A percentile compares a stretch with the other conserved stretches of the same genome.
These are phyloP conservation scores for Sarcophaga variegata DNA, from an alignment of 2,888 invertebrate species.

Conservation along the genomic window DNA sequence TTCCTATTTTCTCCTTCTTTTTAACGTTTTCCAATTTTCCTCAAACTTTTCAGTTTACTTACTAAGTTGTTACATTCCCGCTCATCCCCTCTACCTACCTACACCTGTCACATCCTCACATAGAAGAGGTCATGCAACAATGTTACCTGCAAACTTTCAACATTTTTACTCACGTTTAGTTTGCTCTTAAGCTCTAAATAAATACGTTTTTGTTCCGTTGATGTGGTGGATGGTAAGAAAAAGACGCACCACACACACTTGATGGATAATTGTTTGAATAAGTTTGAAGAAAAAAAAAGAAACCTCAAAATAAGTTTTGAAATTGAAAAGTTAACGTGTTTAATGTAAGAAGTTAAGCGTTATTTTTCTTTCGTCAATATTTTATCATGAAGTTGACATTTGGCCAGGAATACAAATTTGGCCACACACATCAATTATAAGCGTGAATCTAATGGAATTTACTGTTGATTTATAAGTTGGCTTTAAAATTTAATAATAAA, in stretches of 20 bases:
- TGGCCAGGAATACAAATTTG: neutral
- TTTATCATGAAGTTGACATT: constrained; percentile 16
- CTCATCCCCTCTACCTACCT: too few relatives aligned
- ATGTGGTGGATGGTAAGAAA: too few relatives aligned
- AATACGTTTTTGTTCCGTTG: too few relatives aligned
- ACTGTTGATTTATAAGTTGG: neutral
- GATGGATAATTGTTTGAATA: too few relatives aligned
- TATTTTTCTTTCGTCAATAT: neutral
- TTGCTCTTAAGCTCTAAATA: neutral
- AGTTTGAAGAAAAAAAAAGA: neutral
- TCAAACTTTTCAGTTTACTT: too few relatives aligned
- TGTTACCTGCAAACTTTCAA: neutral
- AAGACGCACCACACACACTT: too few relatives aligned
- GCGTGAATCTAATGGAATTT: neutral
- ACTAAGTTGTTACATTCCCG: too few relatives aligned
- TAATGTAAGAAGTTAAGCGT: constrained; percentile 21
- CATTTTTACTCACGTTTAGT: neutral
- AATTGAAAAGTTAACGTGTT: constrained; percentile 44
- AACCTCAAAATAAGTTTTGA: constrained; percentile 10
- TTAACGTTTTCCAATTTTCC: too few relatives aligned
- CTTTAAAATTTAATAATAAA: too few relatives aligned
- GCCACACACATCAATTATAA: neutral
- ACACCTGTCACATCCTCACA: neutral
- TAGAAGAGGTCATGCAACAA: too few relatives aligned
- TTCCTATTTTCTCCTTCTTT: neutral